Evolutionary conservation across 2,888 invertebrate species (phyloP), one percentile per base, ranked within the genome.

Genomic region (Ennomos erosarius): DNA sequence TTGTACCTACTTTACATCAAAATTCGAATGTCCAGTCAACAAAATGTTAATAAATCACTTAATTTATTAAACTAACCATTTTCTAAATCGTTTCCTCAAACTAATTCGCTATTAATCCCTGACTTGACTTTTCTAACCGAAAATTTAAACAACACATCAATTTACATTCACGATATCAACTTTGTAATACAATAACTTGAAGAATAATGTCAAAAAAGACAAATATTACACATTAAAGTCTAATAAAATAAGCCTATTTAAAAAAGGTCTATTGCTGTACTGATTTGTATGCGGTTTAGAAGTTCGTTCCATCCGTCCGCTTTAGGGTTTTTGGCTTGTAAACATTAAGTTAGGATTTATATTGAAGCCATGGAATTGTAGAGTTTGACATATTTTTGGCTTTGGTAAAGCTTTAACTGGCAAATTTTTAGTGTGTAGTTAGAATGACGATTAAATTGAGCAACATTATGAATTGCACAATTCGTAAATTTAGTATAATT

Each of bases 181-280:
- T 42, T 6, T 37, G 38, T 43, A 34, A 52, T 58, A 34, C 39
- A 52, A 52, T 58, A 47, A 44, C 11, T 58, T 38, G 9, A 10
- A 37, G n/a, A 10, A 11, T 46, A 47, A 47, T 34, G 42, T 37
- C 13, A 52, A 13, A 11, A 38, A 42, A 40, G 34, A 9, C 42
- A 53, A 58, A 49, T 53, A 43, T 12, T 53, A 43, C 10, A 36
- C 48, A 48, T 53, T 44, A 44, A 53, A 44, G 10, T 44, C 10
- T 36, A 45, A 50, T 56, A 56, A 50, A 56, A 56, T 35, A 6
- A 48, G 53, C 43, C 43, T 13, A 49, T 53, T 58, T 58, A 58
- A 58, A 53, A 16, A 58, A 58, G 37, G 58, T 44, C 48, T 53
- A 49, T 42, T 39, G 39, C 43, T 13, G n/a, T 13, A 40, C 51